These are phyloP conservation scores for Steromphala cineraria DNA, from an alignment of 2,888 invertebrate species.

Conservation along the genomic window DNA sequence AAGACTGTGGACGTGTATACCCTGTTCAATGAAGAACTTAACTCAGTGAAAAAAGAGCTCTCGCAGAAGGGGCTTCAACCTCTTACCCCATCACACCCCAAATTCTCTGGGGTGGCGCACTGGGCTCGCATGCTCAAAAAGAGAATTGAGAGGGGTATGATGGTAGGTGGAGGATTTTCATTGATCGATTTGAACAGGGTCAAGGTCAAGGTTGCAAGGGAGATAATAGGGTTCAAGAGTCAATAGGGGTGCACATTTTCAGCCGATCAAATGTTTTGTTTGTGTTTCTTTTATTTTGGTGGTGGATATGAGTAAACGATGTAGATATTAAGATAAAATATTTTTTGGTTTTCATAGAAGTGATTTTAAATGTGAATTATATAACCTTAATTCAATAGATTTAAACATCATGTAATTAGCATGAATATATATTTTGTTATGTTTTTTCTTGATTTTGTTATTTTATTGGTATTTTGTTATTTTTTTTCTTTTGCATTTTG, in stretches of 20 bases:
- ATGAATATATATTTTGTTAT: too few species aligned
- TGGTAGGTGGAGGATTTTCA: constrained; percentile 53
- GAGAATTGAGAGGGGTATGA: constrained; percentile 74
- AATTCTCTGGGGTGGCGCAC: constrained; percentile 84
- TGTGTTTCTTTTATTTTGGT: background rate
- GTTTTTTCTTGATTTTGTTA: too few species aligned
- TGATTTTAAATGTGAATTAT: too few species aligned
- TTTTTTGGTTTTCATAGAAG: too few species aligned
- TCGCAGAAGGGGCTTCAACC: constrained; percentile 67
- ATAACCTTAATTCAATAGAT: too few species aligned
- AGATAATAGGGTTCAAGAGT: background rate
- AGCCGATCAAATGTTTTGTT: background rate
- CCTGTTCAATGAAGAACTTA: constrained; percentile 86
- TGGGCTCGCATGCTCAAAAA: constrained; percentile 83
- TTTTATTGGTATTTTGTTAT: too few species aligned
- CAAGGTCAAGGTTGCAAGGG: background rate
- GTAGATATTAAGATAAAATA: too few species aligned
- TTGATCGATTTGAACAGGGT: background rate
- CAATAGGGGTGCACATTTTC: background rate
- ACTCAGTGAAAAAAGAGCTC: constrained; percentile 83
- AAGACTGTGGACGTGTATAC: constrained; percentile 81
- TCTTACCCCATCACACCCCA: constrained; percentile 81
- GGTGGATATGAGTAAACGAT: background rate
- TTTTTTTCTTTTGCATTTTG: too few species aligned
- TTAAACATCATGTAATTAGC: too few species aligned